Percentiles rank a stretch among this genome's conserved stretches.
Conservation (phyloP, 1,140 invertebrate genomes). For the Meteorus sp. region DNA sequence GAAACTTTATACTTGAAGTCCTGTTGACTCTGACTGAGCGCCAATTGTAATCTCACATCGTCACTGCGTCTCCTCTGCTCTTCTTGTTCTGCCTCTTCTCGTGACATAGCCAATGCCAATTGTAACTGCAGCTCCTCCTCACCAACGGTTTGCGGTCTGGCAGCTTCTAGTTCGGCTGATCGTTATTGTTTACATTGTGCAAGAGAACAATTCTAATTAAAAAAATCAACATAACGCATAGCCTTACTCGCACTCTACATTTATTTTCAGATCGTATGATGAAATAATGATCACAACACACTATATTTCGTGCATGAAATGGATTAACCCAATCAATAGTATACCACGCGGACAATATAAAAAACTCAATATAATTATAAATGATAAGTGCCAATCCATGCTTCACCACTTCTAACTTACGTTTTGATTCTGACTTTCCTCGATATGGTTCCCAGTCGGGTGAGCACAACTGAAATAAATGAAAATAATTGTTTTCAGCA, state of each 20-base stretch:
- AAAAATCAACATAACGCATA: slow-evolving; percentile 28
- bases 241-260: slow-evolving; percentile 3
- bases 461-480: slow-evolving; percentile 42
- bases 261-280: background rate
- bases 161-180: slow-evolving; percentile 83
- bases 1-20: slow-evolving; percentile 76
- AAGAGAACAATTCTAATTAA: slow-evolving; percentile 26
- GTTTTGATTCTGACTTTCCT: slow-evolving; percentile 48
- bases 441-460: slow-evolving; percentile 54
- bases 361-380: slow-evolving; percentile 24
- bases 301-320: no score
- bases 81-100: slow-evolving; percentile 97
- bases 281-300: background rate
- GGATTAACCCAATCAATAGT: background rate
- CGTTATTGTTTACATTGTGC: slow-evolving; percentile 33
- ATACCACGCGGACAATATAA: background rate
- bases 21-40: slow-evolving; percentile 89
- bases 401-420: slow-evolving; percentile 35
- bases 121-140: slow-evolving; percentile 98
- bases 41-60: slow-evolving; percentile 91
- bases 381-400: slow-evolving; percentile 15
- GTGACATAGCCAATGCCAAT: slow-evolving; percentile 95
- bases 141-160: slow-evolving; percentile 91
- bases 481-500: slow-evolving; percentile 1
- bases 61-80: slow-evolving; percentile 90